Conservation (phyloP, 1,140 invertebrate genomes). For the Lordiphosa stackelbergi region DNA sequence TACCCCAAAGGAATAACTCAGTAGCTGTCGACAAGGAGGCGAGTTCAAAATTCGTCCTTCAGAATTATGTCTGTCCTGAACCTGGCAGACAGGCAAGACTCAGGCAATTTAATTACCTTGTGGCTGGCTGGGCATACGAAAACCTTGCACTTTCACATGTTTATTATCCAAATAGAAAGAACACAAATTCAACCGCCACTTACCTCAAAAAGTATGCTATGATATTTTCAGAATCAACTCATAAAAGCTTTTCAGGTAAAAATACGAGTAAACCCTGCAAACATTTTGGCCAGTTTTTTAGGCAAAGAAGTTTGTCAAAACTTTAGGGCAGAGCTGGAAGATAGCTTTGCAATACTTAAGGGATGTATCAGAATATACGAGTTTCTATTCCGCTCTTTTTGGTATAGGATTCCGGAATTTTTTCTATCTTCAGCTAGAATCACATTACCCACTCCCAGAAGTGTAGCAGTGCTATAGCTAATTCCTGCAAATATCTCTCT, state of each 20-base stretch:
- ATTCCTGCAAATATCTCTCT: background rate
- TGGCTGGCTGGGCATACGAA: conserved; percentile 9
- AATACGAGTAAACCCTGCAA: background rate
- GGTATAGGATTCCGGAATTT: too few species aligned
- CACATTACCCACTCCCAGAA: too few species aligned
- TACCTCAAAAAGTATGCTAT: conserved; percentile 26
- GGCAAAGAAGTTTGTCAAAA: too few species aligned
- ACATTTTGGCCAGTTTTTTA: too few species aligned
- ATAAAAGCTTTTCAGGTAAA: conserved; percentile 3
- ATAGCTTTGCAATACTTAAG: too few species aligned
- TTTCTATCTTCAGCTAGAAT: too few species aligned
- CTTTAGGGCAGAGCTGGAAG: too few species aligned
- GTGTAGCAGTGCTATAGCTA: too few species aligned
- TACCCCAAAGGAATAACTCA: conserved; percentile 20
- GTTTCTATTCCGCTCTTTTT: too few species aligned
- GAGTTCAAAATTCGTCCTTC: conserved; percentile 67
- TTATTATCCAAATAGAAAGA: conserved; percentile 11
- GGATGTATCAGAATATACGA: too few species aligned
- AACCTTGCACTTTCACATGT: background rate
- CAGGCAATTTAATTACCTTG: conserved; percentile 63
- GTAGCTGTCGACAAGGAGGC: conserved; percentile 12
- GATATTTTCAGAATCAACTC: conserved; percentile 33
- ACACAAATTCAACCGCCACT: background rate
- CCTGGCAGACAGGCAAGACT: conserved; percentile 19
- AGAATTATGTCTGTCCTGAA: conserved; percentile 11